These are phyloP conservation scores for Numenius arquata DNA, from an alignment of 2,113 vertebrate genomes.

Conservation along the genomic window DNA sequence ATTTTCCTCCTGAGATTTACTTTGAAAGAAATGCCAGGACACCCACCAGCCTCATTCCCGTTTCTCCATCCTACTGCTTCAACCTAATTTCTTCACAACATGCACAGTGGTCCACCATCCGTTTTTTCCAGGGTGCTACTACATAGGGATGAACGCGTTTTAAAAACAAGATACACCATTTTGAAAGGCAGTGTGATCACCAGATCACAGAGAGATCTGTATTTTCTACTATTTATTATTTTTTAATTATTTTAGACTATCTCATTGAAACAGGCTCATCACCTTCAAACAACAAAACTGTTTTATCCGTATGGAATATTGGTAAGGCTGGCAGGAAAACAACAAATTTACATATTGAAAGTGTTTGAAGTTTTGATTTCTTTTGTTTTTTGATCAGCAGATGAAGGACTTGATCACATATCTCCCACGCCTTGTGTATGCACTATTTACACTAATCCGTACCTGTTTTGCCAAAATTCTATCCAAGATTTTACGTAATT, in stretches of 20 bases:
- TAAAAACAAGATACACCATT: background rate
- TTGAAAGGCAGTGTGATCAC: background rate
- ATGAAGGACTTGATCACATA: background rate
- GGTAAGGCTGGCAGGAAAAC: background rate
- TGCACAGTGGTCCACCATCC: fast-evolving
- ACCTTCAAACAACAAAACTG: background rate
- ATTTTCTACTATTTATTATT: background rate
- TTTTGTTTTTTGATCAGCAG: background rate
- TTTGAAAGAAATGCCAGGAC: background rate
- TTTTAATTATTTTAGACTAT: background rate
- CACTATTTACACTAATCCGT: background rate
- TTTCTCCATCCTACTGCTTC: background rate
- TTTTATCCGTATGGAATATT: background rate
- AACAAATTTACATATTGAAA: background rate
- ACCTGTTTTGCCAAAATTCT: background rate
- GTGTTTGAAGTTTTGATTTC: background rate
- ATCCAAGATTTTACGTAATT: background rate
- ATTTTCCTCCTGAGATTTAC: background rate
- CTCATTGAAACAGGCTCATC: background rate
- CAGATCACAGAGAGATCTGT: background rate
- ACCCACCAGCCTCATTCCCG: background rate
- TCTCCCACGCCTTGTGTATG: background rate
- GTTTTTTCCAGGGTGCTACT: background rate
- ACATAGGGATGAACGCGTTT: background rate
- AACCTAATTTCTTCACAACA: background rate